Percentiles rank a stretch among this genome's conserved stretches.
These are phyloP conservation scores for Centropus unirufus DNA, from an alignment of 2,113 vertebrate species.

Conservation along the genomic window DNA sequence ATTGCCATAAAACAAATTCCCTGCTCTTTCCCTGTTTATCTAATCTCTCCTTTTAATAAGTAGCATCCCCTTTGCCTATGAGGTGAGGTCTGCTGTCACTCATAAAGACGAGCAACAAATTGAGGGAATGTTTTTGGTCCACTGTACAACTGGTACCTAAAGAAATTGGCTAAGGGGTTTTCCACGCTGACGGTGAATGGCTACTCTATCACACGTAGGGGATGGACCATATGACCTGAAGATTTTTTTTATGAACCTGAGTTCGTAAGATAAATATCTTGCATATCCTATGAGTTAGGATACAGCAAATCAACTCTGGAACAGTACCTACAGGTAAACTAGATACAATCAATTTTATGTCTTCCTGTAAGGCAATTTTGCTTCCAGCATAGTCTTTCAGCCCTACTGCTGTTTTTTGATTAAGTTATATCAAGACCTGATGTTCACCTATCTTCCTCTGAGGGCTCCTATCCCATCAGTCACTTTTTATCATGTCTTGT, in stretches of 20 bases:
- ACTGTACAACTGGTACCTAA: neutral
- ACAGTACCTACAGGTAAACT: neutral
- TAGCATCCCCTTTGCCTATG: neutral
- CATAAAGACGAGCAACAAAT: neutral
- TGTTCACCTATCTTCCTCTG: neutral
- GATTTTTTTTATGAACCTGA: neutral
- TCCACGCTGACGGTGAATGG: neutral
- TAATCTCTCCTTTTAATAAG: neutral
- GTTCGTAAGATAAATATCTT: too few relatives aligned
- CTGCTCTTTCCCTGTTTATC: neutral
- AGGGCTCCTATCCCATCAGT: neutral
- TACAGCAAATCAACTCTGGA: neutral
- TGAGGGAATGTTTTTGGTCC: neutral
- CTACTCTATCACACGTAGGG: neutral
- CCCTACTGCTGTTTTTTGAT: neutral
- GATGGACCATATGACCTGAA: neutral
- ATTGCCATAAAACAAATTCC: neutral
- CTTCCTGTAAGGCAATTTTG: neutral
- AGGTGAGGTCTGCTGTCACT: neutral
- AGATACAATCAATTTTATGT: neutral
- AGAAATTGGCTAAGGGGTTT: neutral
- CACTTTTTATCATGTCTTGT: neutral
- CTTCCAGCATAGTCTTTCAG: neutral
- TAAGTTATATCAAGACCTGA: neutral
- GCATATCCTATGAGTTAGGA: neutral